Evolutionary conservation across 2,797 vertebrate genomes (phyloP).

Genomic region (Pipistrellus kuhlii): DNA sequence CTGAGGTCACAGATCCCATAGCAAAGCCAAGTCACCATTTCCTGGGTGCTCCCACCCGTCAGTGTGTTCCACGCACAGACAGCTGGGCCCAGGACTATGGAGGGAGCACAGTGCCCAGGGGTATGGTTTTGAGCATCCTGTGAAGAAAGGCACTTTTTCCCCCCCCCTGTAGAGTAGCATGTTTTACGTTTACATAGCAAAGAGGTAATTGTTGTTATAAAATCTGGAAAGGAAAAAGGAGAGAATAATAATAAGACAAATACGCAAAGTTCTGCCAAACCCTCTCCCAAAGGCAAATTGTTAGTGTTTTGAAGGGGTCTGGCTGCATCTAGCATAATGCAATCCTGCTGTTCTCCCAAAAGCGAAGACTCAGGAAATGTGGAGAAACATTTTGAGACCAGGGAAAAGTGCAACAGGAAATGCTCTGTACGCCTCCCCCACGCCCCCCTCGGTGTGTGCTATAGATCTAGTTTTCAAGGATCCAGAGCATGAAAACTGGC

Average conservation of each 20-base stretch:
- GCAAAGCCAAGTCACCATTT: no score
- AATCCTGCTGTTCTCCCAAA: accelerated
- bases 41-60: not conserved
- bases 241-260: conserved; percentile 34
- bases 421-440: accelerated
- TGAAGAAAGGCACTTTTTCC: not conserved
- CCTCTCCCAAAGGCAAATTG: not conserved
- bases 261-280: not conserved
- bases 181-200: conserved; percentile 12
- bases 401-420: accelerated
- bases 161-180: not conserved
- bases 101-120: accelerated
- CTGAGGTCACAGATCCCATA: not conserved
- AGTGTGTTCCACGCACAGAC: accelerated
- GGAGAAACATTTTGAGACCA: not conserved
- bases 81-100: not conserved
- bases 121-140: accelerated
- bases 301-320: not conserved
- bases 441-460: accelerated
- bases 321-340: accelerated
- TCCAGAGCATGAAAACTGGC: accelerated
- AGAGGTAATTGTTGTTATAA: not conserved
- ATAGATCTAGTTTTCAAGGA: accelerated
- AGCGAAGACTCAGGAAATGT: accelerated
- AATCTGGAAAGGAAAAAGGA: conserved; percentile 31